Percentiles rank a stretch among this genome's conserved stretches.
These are phyloP conservation scores for Caradrina kadenii DNA, from an alignment of 2,888 invertebrate species.

Conservation along the genomic window DNA sequence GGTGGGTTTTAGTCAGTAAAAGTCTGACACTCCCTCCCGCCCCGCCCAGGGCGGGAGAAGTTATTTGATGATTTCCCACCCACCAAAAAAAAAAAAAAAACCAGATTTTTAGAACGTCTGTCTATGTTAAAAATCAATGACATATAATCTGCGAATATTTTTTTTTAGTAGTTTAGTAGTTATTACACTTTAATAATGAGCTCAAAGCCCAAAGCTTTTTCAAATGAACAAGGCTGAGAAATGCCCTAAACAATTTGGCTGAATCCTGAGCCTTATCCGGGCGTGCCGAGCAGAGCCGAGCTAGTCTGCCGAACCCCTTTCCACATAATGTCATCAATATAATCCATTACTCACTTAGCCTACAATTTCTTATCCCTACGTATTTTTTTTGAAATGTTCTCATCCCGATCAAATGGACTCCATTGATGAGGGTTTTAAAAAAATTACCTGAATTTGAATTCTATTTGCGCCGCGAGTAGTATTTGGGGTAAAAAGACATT, in stretches of 20 bases:
- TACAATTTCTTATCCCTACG: slow-evolving; percentile 35
- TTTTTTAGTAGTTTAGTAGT: too few species aligned
- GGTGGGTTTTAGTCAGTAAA: too few species aligned
- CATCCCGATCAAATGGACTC: slow-evolving; percentile 36
- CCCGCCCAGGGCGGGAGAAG: too few species aligned
- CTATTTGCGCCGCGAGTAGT: slow-evolving; percentile 39
- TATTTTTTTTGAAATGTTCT: slow-evolving; percentile 30
- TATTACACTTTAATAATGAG: slow-evolving; percentile 14
- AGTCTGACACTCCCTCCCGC: too few species aligned
- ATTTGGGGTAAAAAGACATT: slow-evolving; percentile 24
- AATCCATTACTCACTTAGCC: slow-evolving; percentile 50
- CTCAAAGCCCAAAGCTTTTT: slow-evolving; percentile 7
- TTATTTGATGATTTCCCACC: too few species aligned
- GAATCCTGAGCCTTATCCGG: slow-evolving; percentile 11
- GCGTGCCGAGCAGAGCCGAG: slow-evolving; percentile 2
- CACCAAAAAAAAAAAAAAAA: too few species aligned
- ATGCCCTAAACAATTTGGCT: slow-evolving; percentile 38
- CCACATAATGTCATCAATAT: slow-evolving; percentile 47
- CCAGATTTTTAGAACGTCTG: too few species aligned
- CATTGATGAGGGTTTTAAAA: slow-evolving; percentile 56
- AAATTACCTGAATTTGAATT: slow-evolving; percentile 60
- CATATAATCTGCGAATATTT: too few species aligned
- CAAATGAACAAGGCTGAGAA: slow-evolving; percentile 27
- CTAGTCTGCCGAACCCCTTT: slow-evolving; percentile 25
- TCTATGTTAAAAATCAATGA: too few species aligned